Evolutionary conservation across 2,888 invertebrate genomes (phyloP), one percentile per base, ranked within the genome.

Genomic region (Spilosoma lubricipeda): DNA sequence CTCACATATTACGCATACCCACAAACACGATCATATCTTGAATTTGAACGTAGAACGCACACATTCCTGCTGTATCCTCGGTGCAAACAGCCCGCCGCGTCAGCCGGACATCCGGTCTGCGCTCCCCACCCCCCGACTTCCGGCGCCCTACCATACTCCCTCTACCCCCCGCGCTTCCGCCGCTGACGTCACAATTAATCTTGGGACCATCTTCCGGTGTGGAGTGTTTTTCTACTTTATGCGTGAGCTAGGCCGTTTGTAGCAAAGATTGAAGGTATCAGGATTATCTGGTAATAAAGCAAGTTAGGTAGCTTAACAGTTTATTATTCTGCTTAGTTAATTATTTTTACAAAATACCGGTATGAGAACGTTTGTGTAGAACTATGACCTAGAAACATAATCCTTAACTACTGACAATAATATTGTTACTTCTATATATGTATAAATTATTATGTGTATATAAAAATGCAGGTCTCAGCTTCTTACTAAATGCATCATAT

Each of bases 31-130:
- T 71, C 36, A 71, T 73, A 73, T 76, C 76, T 71, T 73, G 63
- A 67, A 73, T 76, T 70, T 70, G 66, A 71, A 73, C 72, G 42
- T 42, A 42, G 59, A 73, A 80, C 80, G 76, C 82, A 83, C 82
- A 85, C 77, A 82, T 83, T 82, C 83, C 75, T 82, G 76, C 52
- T 71, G 42, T 74, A 75, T 78, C 75, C 78, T 77, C 73, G 71
- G 81, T 64, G 88, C 87, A 88, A 87, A 88, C 89, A 86, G 87
- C 82, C 85, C 85, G 88, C 87, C 82, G 85, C 88, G 87, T 85
- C 86, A 86, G 85, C 90, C 93, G 92, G 93, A 93, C 87, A 78
- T 92, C 92, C 93, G 93, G 91, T 88, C 88, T 89, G 86, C 87
- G 84, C 83, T 82, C 85, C 81, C 75, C 74, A 27, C 72, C 77